phyloP scores from a whole-genome alignment of 2,113 vertebrate genomes.

The Cettia cetti region DNA sequence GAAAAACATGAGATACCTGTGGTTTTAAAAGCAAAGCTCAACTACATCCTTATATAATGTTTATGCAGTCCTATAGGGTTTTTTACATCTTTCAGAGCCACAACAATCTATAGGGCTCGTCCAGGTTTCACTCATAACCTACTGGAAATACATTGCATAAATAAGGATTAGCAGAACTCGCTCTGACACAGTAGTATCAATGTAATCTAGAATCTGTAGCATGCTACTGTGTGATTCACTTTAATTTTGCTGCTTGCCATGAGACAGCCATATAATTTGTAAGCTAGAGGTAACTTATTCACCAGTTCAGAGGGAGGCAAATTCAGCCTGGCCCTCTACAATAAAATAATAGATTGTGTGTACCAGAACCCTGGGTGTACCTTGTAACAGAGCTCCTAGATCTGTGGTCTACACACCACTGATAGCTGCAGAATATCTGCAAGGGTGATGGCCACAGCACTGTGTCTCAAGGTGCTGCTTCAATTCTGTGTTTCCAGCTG shows the following conservation, averaged over 20 bases:
- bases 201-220: background rate
- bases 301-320: fast-evolving
- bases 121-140: background rate
- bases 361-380: background rate
- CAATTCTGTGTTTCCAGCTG: background rate
- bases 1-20: background rate
- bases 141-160: background rate
- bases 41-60: background rate
- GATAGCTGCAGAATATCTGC: background rate
- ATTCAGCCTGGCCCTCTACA: background rate
- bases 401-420: background rate
- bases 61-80: background rate
- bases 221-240: background rate
- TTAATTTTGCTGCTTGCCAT: background rate
- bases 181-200: background rate
- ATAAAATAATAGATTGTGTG: fast-evolving
- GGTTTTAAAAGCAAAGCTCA: background rate
- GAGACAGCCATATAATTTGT: background rate
- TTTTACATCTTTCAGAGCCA: background rate
- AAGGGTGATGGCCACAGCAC: background rate
- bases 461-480: background rate
- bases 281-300: background rate
- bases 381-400: background rate
- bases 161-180: background rate
- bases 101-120: fast-evolving